These are phyloP conservation scores for Centropristis striata DNA, from an alignment of 2,113 vertebrate species.

Conservation along the genomic window DNA sequence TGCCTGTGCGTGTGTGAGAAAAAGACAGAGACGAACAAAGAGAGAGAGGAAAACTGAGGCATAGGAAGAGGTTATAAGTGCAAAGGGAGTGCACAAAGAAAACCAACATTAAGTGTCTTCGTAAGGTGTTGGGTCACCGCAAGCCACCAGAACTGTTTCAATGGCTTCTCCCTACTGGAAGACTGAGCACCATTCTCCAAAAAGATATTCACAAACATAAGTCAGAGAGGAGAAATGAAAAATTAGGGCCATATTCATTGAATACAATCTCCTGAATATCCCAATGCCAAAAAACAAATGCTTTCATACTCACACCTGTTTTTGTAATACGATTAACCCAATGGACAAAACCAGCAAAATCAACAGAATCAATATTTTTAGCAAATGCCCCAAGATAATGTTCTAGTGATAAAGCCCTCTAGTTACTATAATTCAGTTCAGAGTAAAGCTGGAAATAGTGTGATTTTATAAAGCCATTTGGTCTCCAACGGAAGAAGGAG, in stretches of 20 bases:
- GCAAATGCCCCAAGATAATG: not conserved
- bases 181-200: not conserved
- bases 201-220: not conserved
- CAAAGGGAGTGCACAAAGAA: constrained; percentile 14
- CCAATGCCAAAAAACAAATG: not conserved
- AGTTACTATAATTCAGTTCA: not conserved
- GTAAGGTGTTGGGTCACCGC: not conserved
- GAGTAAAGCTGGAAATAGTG: not conserved
- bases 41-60: constrained; percentile 14
- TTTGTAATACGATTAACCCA: not conserved
- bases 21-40: not conserved
- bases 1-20: constrained; percentile 16
- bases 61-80: constrained; percentile 21
- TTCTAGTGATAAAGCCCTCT: not conserved
- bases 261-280: not conserved
- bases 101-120: constrained; percentile 8
- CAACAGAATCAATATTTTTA: not conserved
- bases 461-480: not conserved
- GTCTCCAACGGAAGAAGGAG: not conserved
- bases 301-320: not conserved
- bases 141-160: constrained; percentile 15
- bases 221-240: not conserved
- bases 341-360: too few species aligned
- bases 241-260: not conserved
- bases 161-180: constrained; percentile 4